Conservation (phyloP, 2,888 invertebrate species). For the Amiota communis region DNA sequence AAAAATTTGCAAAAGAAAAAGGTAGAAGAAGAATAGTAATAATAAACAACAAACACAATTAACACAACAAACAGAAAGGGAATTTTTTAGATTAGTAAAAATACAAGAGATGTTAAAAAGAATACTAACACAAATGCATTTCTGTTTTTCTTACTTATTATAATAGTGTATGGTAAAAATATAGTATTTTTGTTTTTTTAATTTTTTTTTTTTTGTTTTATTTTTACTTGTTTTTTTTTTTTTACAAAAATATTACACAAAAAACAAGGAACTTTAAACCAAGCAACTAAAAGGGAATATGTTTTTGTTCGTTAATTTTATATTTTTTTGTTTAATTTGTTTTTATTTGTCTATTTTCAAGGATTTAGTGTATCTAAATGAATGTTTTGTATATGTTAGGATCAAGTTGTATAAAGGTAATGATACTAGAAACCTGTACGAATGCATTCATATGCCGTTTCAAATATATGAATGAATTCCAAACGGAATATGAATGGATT, state of each 20-base stretch:
- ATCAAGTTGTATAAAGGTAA: too few species aligned
- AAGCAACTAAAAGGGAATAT: neutral
- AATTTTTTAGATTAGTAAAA: constrained; percentile 13
- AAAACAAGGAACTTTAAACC: constrained; percentile 44
- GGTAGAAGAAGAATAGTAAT: constrained; percentile 35
- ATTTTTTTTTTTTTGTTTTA: too few species aligned
- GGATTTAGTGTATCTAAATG: too few species aligned
- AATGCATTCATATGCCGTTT: too few species aligned
- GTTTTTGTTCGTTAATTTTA: neutral
- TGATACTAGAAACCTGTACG: too few species aligned
- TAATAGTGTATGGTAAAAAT: neutral
- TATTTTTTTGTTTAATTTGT: neutral
- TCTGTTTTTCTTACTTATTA: neutral
- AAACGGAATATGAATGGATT: too few species aligned
- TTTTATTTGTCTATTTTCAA: neutral
- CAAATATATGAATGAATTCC: too few species aligned
- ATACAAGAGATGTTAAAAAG: constrained; percentile 16
- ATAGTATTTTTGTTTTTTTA: too few species aligned
- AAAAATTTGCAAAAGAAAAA: constrained; percentile 23
- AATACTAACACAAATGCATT: constrained; percentile 11
- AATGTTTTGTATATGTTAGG: too few species aligned
- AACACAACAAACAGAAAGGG: constrained; percentile 39
- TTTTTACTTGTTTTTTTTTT: too few species aligned
- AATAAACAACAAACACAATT: constrained; percentile 29
- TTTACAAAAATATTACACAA: constrained; percentile 44